A percentile compares a stretch with the other conserved stretches of the same genome.
phyloP scores from a whole-genome alignment of 2,888 invertebrate genomes.

The Margaritifera margaritifera region DNA sequence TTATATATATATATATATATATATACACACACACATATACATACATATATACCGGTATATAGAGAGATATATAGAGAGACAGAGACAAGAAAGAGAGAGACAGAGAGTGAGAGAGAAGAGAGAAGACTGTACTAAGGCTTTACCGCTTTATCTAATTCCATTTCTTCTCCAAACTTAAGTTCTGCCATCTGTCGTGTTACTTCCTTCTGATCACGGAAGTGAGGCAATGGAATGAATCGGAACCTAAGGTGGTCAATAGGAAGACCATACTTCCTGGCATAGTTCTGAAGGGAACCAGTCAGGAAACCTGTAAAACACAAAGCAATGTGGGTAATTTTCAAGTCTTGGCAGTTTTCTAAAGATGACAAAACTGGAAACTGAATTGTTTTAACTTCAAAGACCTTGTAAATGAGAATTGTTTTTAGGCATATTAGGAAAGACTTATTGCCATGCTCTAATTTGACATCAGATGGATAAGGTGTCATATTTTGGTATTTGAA shows the following conservation, averaged over 20 bases:
- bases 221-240: constrained; percentile 79
- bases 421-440: too few relatives aligned
- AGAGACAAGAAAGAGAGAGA: too few relatives aligned
- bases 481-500: too few relatives aligned
- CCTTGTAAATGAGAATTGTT: too few relatives aligned
- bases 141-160: constrained; percentile 68
- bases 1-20: too few relatives aligned
- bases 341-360: too few relatives aligned
- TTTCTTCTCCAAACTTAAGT: constrained; percentile 69
- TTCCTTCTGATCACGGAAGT: constrained; percentile 69
- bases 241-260: constrained; percentile 74
- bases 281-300: constrained; percentile 73
- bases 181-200: constrained; percentile 62
- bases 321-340: neutral
- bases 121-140: constrained; percentile 1
- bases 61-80: too few relatives aligned
- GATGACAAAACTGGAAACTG: neutral
- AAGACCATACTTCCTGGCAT: constrained; percentile 71
- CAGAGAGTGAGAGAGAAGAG: too few relatives aligned
- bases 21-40: too few relatives aligned
- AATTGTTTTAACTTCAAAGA: neutral
- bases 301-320: constrained; percentile 66
- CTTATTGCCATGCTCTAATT: too few relatives aligned
- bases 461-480: too few relatives aligned
- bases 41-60: too few relatives aligned